Conservation (phyloP, 2,113 vertebrate species). For the Microcebus griseorufus region DNA sequence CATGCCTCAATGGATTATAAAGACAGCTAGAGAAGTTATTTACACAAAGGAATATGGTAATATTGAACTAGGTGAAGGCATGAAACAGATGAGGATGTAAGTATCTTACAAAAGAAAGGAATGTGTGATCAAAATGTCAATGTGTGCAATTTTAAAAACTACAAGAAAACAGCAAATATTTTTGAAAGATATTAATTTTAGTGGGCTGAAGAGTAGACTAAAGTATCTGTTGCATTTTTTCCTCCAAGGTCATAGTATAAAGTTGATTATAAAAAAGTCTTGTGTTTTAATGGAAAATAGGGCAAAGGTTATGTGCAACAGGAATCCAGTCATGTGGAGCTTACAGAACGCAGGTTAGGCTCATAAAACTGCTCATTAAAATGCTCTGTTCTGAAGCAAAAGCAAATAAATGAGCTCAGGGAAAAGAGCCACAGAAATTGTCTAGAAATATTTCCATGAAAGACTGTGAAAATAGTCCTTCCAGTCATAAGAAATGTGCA, state of each 20-base stretch:
- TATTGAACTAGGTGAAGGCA: background rate
- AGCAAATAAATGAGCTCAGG: constrained; percentile 76
- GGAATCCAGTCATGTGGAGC: constrained; percentile 33
- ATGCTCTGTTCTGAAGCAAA: constrained; percentile 67
- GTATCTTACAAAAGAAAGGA: background rate
- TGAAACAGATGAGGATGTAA: background rate
- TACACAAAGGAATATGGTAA: background rate
- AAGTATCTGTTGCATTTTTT: background rate
- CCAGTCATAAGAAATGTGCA: constrained; percentile 63
- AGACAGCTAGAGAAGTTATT: background rate
- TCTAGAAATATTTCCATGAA: constrained; percentile 69
- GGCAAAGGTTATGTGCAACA: constrained; percentile 67
- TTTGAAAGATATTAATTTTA: background rate
- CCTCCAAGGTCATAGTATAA: background rate
- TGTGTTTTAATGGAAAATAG: constrained; percentile 70
- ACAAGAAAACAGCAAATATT: background rate
- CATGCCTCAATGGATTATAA: background rate
- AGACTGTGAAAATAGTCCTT: constrained; percentile 52
- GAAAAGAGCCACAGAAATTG: constrained; percentile 62
- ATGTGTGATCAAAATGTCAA: background rate
- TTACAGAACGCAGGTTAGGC: constrained; percentile 59
- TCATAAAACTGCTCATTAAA: constrained; percentile 68
- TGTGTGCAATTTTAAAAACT: background rate
- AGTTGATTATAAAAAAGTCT: constrained; percentile 59
- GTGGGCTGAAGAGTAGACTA: background rate